Evolutionary conservation across 2,797 vertebrate genomes (phyloP).

Genomic region (Harpagifer antarcticus): DNA sequence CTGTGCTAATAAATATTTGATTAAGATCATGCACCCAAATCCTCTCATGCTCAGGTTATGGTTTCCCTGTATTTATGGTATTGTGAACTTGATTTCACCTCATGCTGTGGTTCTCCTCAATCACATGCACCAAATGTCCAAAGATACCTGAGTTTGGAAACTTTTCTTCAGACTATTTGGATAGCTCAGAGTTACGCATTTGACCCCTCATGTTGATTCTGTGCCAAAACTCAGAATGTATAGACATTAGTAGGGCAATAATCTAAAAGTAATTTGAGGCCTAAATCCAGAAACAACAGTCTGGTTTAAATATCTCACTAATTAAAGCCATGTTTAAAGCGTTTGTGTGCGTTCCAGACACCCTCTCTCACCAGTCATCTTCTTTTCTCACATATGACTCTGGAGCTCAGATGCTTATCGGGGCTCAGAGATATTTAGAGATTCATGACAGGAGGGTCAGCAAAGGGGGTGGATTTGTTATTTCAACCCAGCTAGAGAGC

Average conservation of each 20-base stretch:
- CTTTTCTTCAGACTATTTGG: conserved; percentile 23
- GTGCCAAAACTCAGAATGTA: conserved; percentile 37
- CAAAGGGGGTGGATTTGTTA: conserved; percentile 66
- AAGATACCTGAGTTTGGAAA: conserved; percentile 25
- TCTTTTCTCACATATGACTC: conserved; percentile 55
- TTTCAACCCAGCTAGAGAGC: conserved; percentile 72
- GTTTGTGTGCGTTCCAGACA: conserved; percentile 46
- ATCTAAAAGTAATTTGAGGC: conserved; percentile 63
- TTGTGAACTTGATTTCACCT: background rate
- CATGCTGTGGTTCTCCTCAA: background rate
- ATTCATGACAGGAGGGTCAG: conserved; percentile 63
- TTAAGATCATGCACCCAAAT: background rate
- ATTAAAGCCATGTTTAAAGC: conserved; percentile 68
- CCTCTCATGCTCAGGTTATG: background rate
- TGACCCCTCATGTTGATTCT: conserved; percentile 55
- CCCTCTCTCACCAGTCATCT: conserved; percentile 36
- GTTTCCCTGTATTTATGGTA: background rate
- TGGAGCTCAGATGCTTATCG: conserved; percentile 70
- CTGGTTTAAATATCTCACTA: conserved; percentile 58
- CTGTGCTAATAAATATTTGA: background rate
- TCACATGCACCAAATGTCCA: background rate
- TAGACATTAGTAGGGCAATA: conserved; percentile 50
- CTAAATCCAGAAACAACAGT: conserved; percentile 59
- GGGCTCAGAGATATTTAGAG: conserved; percentile 64
- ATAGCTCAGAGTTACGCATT: conserved; percentile 11